Percentiles rank a stretch among this genome's conserved stretches.
Conservation (phyloP, 2,888 invertebrate genomes). For the Xestobium rufovillosum region DNA sequence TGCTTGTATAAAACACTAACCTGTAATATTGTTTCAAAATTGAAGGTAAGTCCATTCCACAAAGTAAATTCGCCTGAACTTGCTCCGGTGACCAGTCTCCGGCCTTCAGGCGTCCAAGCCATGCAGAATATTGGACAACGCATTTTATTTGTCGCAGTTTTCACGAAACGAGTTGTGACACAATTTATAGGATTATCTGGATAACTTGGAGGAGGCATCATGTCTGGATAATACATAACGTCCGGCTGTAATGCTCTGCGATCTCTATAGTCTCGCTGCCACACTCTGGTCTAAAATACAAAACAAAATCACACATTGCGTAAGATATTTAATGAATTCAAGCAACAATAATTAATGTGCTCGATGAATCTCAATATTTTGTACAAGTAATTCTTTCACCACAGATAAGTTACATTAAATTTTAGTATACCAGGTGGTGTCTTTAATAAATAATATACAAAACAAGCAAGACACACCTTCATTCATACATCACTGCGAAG, state of each 20-base stretch:
- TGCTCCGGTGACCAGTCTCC: conserved; percentile 94
- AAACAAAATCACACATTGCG: conserved; percentile 17
- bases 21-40: conserved; percentile 99
- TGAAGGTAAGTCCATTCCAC: conserved; percentile 99
- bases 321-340: no score
- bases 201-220: conserved; percentile 90
- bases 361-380: no score
- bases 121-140: conserved; percentile 98
- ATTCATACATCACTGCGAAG: no score
- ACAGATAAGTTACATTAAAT: no score
- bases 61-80: conserved; percentile 99
- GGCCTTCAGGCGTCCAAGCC: conserved; percentile 99
- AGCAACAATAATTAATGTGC: no score
- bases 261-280: conserved; percentile 92
- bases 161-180: conserved; percentile 89
- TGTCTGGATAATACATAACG: conserved; percentile 86
- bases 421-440: no score
- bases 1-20: no score
- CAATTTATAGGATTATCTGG: conserved; percentile 95
- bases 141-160: conserved; percentile 99
- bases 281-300: conserved; percentile 69
- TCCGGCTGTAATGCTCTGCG: conserved; percentile 88
- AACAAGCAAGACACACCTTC: no score
- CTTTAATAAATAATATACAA: no score
- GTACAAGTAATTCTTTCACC: no score